Conservation (phyloP, 2,888 invertebrate species). For the Hydroisotoma schaefferi region DNA sequence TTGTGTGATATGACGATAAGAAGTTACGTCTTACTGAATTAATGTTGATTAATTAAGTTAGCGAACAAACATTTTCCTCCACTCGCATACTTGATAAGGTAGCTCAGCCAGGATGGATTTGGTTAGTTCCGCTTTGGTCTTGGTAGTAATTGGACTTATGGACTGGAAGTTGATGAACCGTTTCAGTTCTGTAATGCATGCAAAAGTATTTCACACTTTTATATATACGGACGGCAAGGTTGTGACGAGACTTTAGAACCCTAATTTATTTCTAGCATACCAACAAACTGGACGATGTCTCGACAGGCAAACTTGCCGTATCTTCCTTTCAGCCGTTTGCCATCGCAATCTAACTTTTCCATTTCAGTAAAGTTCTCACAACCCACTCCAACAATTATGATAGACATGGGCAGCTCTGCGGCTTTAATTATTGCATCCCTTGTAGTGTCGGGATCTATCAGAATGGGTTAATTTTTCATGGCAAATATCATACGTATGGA, state of each 20-base stretch:
- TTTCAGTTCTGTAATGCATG: conserved; percentile 10
- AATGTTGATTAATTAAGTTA: too few species aligned
- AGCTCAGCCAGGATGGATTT: conserved; percentile 27
- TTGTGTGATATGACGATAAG: too few species aligned
- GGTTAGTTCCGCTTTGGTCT: conserved; percentile 19
- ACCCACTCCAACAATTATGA: conserved; percentile 56
- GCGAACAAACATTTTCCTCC: conserved; percentile 20
- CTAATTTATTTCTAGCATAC: conserved; percentile 6
- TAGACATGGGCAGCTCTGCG: conserved; percentile 55
- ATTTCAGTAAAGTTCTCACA: conserved; percentile 28
- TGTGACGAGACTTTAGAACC: background rate
- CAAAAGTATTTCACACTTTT: background rate
- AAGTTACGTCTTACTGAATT: too few species aligned
- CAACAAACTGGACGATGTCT: conserved; percentile 58
- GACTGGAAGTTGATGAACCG: conserved; percentile 29
- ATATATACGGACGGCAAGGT: background rate
- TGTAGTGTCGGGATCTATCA: conserved; percentile 53
- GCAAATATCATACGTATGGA: too few species aligned
- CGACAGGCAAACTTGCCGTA: conserved; percentile 53
- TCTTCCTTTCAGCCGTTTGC: conserved; percentile 17
- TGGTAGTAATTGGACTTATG: conserved; percentile 16
- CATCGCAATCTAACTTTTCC: conserved; percentile 34
- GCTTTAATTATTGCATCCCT: conserved; percentile 51
- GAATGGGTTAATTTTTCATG: too few species aligned
- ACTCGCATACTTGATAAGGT: conserved; percentile 28